A percentile compares a stretch with the other conserved stretches of the same genome.
Evolutionary conservation across 2,888 invertebrate species (phyloP).

Genomic region (Timandra comae): DNA sequence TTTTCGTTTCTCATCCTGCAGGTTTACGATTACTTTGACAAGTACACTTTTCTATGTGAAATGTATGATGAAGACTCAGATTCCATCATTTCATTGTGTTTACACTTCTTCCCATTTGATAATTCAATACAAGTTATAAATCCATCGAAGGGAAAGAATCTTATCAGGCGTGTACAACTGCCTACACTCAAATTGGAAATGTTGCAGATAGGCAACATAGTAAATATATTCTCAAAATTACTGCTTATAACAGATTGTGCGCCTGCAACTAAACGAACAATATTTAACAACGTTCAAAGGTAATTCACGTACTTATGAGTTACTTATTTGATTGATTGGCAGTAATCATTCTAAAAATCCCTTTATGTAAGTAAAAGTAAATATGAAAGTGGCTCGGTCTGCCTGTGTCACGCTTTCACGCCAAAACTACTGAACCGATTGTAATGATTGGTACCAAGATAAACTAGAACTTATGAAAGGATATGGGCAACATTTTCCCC

Average conservation of each 20-base stretch:
- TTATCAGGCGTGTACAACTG: slow-evolving; percentile 80
- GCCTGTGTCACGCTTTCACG: no score
- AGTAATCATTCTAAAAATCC: no score
- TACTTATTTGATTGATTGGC: background rate
- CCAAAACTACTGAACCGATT: no score
- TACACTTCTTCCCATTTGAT: slow-evolving; percentile 86
- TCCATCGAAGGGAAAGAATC: slow-evolving; percentile 73
- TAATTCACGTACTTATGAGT: slow-evolving; percentile 27
- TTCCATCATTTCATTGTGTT: slow-evolving; percentile 80
- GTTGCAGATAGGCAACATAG: slow-evolving; percentile 84
- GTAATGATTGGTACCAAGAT: no score
- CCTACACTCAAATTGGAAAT: slow-evolving; percentile 79
- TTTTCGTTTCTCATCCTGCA: no score
- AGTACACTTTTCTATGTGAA: slow-evolving; percentile 82
- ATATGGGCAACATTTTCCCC: no score
- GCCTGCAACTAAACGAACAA: slow-evolving; percentile 79
- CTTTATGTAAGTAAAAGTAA: no score
- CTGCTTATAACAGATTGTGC: slow-evolving; percentile 83
- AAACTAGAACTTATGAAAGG: no score
- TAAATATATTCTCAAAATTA: slow-evolving; percentile 84
- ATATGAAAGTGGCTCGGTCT: no score
- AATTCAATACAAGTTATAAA: slow-evolving; percentile 87
- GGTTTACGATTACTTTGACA: slow-evolving; percentile 73
- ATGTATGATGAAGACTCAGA: slow-evolving; percentile 90
- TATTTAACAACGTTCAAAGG: slow-evolving; percentile 80